Percentiles rank a stretch among this genome's conserved stretches.
Conservation (phyloP, 2,888 invertebrate genomes). For the Nomada lathburiana region DNA sequence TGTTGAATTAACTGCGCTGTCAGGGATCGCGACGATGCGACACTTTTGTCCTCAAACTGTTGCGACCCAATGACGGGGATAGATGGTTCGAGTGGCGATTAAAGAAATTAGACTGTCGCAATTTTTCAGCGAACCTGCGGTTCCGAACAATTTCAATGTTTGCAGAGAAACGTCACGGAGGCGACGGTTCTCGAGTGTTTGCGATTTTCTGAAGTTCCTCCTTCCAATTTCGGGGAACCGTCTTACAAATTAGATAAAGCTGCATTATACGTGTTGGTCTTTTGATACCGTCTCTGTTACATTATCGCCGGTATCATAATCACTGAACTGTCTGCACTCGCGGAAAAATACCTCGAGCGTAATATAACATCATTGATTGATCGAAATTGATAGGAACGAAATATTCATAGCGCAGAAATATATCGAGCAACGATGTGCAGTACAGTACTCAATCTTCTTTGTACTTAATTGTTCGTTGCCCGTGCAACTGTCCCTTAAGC, state of each 20-base stretch:
- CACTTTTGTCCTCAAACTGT: not conserved
- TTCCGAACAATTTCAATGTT: not conserved
- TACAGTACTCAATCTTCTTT: too few species aligned
- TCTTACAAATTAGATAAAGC: slow-evolving; percentile 13
- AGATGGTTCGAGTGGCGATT: too few species aligned
- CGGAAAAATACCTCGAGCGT: not conserved
- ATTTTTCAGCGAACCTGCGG: not conserved
- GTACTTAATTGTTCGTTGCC: too few species aligned
- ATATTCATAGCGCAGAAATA: not conserved
- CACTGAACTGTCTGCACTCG: not conserved
- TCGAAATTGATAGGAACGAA: too few species aligned
- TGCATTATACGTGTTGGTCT: slow-evolving; percentile 13
- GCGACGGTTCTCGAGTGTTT: slow-evolving; percentile 1
- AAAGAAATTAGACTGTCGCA: too few species aligned
- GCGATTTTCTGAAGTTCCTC: not conserved
- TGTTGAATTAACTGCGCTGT: too few species aligned
- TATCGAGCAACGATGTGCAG: too few species aligned
- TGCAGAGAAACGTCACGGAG: not conserved
- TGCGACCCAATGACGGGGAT: too few species aligned
- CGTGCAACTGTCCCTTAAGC: not conserved
- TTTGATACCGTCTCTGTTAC: slow-evolving; percentile 10
- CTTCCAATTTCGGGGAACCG: slow-evolving; percentile 18
- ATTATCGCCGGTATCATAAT: slow-evolving; percentile 23
- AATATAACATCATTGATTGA: not conserved
- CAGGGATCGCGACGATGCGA: not conserved